phyloP scores from a whole-genome alignment of 2,888 invertebrate genomes.

The Seladonia tumulorum region DNA sequence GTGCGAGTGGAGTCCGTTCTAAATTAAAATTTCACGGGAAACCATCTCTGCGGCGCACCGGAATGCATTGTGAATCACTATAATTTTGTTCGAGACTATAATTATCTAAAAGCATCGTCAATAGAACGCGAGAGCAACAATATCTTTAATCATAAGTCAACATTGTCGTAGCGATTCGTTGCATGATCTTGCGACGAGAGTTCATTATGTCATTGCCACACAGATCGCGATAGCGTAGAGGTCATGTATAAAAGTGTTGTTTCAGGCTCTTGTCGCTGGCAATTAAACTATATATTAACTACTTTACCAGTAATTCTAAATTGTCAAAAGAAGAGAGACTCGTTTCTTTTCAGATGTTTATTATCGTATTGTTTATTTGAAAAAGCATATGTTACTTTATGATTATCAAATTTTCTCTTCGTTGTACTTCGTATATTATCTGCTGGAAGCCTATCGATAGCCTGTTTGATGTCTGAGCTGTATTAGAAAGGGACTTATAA shows the following conservation, averaged over 20 bases:
- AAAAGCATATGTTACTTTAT: neutral
- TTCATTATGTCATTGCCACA: constrained; percentile 63
- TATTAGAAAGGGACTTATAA: too few species aligned
- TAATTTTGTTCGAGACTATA: neutral
- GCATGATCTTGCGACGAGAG: neutral
- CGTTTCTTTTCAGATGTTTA: neutral
- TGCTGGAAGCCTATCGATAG: neutral
- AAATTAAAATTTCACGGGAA: constrained; percentile 33
- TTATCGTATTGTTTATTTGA: neutral
- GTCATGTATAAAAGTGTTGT: neutral
- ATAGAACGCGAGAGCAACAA: neutral
- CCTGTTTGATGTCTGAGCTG: neutral
- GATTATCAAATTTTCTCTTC: neutral
- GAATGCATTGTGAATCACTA: neutral
- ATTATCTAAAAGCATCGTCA: neutral
- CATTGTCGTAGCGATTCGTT: neutral
- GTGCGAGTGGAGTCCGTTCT: neutral
- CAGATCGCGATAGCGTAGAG: constrained; percentile 27
- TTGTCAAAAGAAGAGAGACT: neutral
- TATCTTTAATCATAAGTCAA: neutral
- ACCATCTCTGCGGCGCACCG: neutral
- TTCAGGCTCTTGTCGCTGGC: neutral
- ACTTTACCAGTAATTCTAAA: neutral
- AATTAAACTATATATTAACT: neutral
- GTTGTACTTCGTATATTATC: neutral